Percentiles rank a stretch among this genome's conserved stretches.
Conservation (phyloP, 1,140 invertebrate genomes). For the Himalopsyche phryganea region DNA sequence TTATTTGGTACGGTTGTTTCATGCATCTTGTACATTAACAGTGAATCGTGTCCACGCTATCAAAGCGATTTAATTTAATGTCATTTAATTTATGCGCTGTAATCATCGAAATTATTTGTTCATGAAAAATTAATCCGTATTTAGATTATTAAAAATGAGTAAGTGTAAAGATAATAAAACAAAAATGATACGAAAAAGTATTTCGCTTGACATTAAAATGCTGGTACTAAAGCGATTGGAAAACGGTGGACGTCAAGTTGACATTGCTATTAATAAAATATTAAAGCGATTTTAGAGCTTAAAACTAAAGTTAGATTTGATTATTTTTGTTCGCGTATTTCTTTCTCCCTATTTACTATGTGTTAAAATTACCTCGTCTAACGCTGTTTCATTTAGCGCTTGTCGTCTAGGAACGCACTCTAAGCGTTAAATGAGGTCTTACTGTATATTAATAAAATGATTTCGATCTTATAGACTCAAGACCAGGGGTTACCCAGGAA, state of each 20-base stretch:
- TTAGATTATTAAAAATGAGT: background rate
- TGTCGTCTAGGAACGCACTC: too few relatives aligned
- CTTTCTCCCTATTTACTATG: background rate
- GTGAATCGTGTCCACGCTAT: background rate
- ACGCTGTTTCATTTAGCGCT: background rate
- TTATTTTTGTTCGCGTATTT: background rate
- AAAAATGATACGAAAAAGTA: too few relatives aligned
- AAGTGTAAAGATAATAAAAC: background rate
- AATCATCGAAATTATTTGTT: too few relatives aligned
- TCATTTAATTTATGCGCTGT: background rate
- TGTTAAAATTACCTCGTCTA: background rate
- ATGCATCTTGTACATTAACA: background rate
- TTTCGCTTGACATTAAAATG: background rate
- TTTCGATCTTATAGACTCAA: too few relatives aligned
- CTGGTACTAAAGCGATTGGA: background rate
- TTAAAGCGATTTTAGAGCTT: background rate
- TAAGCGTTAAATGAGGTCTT: background rate
- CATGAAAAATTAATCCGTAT: background rate
- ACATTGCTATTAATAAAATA: background rate
- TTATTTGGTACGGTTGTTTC: background rate
- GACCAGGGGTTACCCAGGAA: too few relatives aligned
- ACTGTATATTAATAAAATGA: too few relatives aligned
- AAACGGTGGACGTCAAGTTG: background rate
- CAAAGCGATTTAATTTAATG: background rate
- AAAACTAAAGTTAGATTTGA: background rate